Evolutionary conservation across 2,113 vertebrate species (phyloP).

Genomic region (Myodes glareolus): DNA sequence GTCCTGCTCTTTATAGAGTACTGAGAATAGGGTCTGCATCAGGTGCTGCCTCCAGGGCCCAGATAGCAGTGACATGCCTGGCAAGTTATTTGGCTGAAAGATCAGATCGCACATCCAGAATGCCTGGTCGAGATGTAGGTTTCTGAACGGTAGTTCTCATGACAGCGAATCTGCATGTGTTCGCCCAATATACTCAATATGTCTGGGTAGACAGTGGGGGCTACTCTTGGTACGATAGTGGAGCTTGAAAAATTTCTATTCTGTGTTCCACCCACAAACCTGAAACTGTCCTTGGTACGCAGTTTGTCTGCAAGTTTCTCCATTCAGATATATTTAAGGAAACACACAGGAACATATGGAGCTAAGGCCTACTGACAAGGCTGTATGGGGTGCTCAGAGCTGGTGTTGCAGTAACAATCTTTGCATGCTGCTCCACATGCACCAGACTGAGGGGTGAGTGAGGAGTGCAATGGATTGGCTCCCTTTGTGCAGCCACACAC

Average conservation of each 20-base stretch:
- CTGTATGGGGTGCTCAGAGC: background rate
- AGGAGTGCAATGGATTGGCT: background rate
- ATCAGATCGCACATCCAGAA: constrained; percentile 27
- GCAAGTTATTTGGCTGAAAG: background rate
- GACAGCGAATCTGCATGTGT: background rate
- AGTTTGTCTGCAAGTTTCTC: background rate
- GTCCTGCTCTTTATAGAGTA: background rate
- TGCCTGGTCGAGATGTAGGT: background rate
- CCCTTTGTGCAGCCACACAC: background rate
- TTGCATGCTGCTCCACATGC: background rate
- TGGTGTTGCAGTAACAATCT: background rate
- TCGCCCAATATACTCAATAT: background rate
- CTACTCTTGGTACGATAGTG: background rate
- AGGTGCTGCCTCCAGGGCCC: constrained; percentile 47
- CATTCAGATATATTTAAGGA: constrained; percentile 6
- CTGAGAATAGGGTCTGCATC: constrained; percentile 24
- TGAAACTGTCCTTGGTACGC: background rate
- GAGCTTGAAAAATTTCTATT: background rate
- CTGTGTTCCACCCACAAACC: background rate
- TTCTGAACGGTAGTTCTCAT: constrained; percentile 39
- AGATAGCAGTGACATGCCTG: background rate
- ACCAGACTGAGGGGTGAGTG: background rate
- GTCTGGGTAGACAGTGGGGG: background rate
- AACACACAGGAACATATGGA: background rate
- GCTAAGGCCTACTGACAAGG: background rate